Evolutionary conservation across 2,797 vertebrate species (phyloP).

Genomic region (Setipinna tenuifilis): DNA sequence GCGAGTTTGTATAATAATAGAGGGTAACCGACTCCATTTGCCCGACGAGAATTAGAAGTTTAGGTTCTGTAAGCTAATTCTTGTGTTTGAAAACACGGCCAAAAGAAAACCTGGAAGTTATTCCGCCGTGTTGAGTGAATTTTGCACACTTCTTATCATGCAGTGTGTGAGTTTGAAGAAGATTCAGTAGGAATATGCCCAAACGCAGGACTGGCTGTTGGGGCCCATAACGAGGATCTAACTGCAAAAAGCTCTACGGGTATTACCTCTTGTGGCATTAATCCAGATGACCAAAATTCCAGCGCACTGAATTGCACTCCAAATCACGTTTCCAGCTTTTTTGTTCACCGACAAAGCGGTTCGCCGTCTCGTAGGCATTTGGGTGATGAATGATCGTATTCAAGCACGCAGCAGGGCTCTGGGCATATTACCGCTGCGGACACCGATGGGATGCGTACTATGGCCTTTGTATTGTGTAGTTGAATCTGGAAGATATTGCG

Average conservation of each 20-base stretch:
- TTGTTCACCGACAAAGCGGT: background rate
- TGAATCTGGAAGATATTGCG: background rate
- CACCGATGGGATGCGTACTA: conserved; percentile 45
- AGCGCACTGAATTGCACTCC: background rate
- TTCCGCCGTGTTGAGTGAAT: background rate
- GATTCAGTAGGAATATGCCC: background rate
- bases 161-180: background rate
- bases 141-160: background rate
- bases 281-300: background rate
- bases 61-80: background rate
- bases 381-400: conserved; percentile 25
- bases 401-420: conserved; percentile 58
- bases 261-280: background rate
- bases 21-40: conserved; percentile 27
- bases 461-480: conserved; percentile 47
- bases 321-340: conserved; percentile 15
- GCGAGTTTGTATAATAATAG: conserved; percentile 39
- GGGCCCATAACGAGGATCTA: background rate
- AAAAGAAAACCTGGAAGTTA: background rate
- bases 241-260: background rate
- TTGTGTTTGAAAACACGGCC: background rate
- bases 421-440: conserved; percentile 44
- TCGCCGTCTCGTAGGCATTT: conserved; percentile 30
- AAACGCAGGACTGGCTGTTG: background rate
- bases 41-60: background rate